phyloP scores from a whole-genome alignment of 2,797 vertebrate species.

The Catamblyrhynchus diadema region DNA sequence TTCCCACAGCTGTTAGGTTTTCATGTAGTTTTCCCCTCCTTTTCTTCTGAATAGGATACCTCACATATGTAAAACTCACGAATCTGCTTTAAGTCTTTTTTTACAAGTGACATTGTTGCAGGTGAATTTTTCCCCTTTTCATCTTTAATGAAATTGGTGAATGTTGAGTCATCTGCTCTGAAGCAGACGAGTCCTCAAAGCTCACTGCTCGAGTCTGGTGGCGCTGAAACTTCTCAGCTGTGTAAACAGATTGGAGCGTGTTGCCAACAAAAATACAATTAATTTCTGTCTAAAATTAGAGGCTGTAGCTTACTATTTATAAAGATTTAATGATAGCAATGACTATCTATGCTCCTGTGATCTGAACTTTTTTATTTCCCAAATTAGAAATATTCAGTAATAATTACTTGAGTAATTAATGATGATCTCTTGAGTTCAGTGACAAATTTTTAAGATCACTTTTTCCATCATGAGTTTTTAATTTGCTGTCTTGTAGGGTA shows the following conservation, averaged over 20 bases:
- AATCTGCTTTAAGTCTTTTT: slow-evolving; percentile 57
- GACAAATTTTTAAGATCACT: not conserved
- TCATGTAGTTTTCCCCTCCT: rapidly evolving
- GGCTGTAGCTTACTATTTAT: slow-evolving; percentile 70
- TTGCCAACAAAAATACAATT: slow-evolving; percentile 82
- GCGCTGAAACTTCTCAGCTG: slow-evolving; percentile 79
- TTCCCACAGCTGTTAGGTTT: slow-evolving; percentile 57
- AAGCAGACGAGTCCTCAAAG: slow-evolving; percentile 70
- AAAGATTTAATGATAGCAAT: slow-evolving; percentile 69
- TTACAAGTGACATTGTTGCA: slow-evolving; percentile 75
- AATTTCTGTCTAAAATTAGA: slow-evolving; percentile 78
- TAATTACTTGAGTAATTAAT: slow-evolving; percentile 20
- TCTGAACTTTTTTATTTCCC: slow-evolving; percentile 41
- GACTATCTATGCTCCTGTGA: not conserved
- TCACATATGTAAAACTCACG: slow-evolving; percentile 46
- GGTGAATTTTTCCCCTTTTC: slow-evolving; percentile 66
- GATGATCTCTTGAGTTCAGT: not conserved
- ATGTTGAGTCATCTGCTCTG: slow-evolving; percentile 77
- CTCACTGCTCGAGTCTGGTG: slow-evolving; percentile 68
- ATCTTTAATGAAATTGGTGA: slow-evolving; percentile 69
- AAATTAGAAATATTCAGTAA: slow-evolving; percentile 17
- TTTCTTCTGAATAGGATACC: slow-evolving; percentile 34
- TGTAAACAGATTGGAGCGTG: slow-evolving; percentile 79
- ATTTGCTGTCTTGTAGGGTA: not conserved
- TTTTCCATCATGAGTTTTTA: not conserved